phyloP scores from a whole-genome alignment of 2,888 invertebrate species.

The Drosophila heteroneura region DNA sequence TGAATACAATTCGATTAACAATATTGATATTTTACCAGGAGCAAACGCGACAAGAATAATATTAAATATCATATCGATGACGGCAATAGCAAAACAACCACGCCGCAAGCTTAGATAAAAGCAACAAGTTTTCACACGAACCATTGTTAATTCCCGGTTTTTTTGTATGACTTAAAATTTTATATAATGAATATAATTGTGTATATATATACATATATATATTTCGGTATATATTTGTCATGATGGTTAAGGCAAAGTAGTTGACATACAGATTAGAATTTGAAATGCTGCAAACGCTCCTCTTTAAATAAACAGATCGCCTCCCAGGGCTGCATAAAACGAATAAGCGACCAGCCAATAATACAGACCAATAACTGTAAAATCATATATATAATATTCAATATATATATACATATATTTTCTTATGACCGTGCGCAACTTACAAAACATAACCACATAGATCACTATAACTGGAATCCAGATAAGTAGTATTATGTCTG shows the following conservation, averaged over 20 bases:
- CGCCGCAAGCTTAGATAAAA: constrained; percentile 34
- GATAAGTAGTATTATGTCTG: constrained; percentile 18
- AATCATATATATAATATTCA: background rate
- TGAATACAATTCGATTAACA: fast-evolving
- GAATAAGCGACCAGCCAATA: constrained; percentile 70
- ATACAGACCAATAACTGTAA: constrained; percentile 46
- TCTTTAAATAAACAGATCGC: constrained; percentile 58
- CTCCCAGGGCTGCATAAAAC: constrained; percentile 72
- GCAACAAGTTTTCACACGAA: constrained; percentile 26
- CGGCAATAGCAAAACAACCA: constrained; percentile 36
- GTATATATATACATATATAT: constrained; percentile 15
- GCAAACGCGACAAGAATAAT: constrained; percentile 1
- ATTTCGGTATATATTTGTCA: constrained; percentile 14
- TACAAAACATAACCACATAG: constrained; percentile 47
- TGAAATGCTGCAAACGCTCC: constrained; percentile 2
- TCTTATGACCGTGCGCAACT: background rate
- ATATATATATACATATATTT: background rate
- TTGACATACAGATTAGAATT: constrained; percentile 43
- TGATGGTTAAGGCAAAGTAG: constrained; percentile 44
- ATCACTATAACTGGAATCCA: constrained; percentile 15
- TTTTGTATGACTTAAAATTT: background rate
- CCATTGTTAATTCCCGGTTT: background rate
- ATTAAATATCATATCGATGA: constrained; percentile 31
- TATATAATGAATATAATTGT: background rate
- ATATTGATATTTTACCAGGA: constrained; percentile 18